Evolutionary conservation across 2,888 invertebrate species (phyloP).

Genomic region (Eremobia ochroleuca): DNA sequence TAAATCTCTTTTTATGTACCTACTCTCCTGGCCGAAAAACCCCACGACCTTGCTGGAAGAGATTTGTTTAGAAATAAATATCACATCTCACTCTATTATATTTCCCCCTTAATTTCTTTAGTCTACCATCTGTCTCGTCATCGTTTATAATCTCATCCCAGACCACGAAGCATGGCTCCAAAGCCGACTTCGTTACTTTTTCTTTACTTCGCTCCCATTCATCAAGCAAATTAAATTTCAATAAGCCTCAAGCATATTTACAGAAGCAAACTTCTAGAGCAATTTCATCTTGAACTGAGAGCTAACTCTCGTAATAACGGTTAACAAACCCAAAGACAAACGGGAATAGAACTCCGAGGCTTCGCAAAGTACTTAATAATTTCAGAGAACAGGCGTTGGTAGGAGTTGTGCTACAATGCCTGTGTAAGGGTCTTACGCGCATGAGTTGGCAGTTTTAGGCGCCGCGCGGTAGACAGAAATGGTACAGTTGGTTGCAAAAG

Average conservation of each 20-base stretch:
- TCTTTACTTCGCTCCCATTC: conserved; percentile 5
- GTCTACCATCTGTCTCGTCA: background rate
- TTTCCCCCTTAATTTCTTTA: no score
- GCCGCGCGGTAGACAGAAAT: no score
- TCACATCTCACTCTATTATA: no score
- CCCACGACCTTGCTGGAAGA: no score
- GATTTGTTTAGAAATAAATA: no score
- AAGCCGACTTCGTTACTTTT: background rate
- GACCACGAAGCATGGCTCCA: background rate
- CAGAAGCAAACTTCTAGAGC: conserved; percentile 25
- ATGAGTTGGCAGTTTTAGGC: conserved; percentile 1
- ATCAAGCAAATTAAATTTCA: conserved; percentile 43
- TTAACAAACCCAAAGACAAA: conserved; percentile 44
- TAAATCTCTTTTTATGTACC: no score
- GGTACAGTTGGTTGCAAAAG: background rate
- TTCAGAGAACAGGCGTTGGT: conserved; percentile 34
- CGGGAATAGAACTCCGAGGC: conserved; percentile 23
- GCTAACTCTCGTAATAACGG: conserved; percentile 24
- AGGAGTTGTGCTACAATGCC: conserved; percentile 13
- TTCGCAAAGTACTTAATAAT: conserved; percentile 47
- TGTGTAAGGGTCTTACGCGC: conserved; percentile 25
- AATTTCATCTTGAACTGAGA: conserved; percentile 35
- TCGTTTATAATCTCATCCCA: background rate
- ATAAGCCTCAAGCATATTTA: conserved; percentile 36
- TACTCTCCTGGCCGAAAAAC: no score